These are phyloP conservation scores for Urophycis tenuis DNA, from an alignment of 2,797 vertebrate genomes.

Conservation along the genomic window DNA sequence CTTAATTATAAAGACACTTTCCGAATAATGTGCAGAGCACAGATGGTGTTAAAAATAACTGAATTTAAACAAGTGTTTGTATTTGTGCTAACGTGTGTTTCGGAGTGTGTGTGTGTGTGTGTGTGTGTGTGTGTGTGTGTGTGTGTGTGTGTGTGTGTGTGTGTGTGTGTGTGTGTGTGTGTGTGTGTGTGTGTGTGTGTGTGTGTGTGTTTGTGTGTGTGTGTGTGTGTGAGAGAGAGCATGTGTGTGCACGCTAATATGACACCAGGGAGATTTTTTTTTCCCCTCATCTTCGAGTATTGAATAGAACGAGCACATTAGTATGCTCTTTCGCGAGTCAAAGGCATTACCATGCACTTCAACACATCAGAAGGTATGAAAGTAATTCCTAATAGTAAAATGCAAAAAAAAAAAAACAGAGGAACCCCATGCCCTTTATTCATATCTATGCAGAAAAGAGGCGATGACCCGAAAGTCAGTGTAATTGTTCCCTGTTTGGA, in stretches of 20 bases:
- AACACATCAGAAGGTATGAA: constrained; percentile 25
- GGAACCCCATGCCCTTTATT: constrained; percentile 13
- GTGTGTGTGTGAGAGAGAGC: no score
- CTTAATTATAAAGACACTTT: not conserved
- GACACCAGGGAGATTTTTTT: no score
- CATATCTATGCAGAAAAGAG: constrained; percentile 23
- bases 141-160: constrained; percentile 4
- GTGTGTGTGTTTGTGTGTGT: constrained; percentile 3
- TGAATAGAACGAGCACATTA: constrained; percentile 32
- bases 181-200: constrained; percentile 3
- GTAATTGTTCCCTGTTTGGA: constrained; percentile 55
- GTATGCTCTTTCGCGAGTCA: constrained; percentile 44
- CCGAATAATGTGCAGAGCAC: not conserved
- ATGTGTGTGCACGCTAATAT: not conserved
- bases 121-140: constrained; percentile 1
- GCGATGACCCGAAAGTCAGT: constrained; percentile 32
- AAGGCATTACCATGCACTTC: constrained; percentile 46
- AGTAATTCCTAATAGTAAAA: constrained; percentile 45
- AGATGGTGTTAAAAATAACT: not conserved
- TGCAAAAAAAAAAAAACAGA: constrained; percentile 12
- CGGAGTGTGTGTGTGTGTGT: not conserved
- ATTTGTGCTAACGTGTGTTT: not conserved
- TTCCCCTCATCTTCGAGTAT: constrained; percentile 2
- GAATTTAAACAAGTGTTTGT: not conserved
- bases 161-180: not conserved